Base-by-base conservation (phyloP, 2,888 invertebrate genomes). In the Hyppa rectilinea region DNA sequence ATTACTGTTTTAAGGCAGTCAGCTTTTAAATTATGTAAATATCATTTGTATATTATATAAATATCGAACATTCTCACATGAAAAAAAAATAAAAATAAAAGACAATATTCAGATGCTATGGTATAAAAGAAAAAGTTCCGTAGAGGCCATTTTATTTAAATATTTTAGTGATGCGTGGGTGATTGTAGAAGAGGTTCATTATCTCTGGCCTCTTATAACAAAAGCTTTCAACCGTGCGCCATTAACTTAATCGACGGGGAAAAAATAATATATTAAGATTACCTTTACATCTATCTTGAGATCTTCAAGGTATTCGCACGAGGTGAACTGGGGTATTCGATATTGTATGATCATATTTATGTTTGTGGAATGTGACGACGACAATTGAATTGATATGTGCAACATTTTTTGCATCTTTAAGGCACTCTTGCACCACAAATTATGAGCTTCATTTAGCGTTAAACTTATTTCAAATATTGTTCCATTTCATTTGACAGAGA, bases 141-240 rank as follows among this genome's bases (percentile, higher is more conserved):
- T 45, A 29, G 7, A 45, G 7, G 2, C 38, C 2, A 47, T 47
- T 71, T 55, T 55, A 55, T 55, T 75, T 55, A 40, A 75, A 71
- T 75, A 71, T 61, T 52, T 74, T 55, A 55, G 55, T 49, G 29
- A 65, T 49, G 71, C 76, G 67, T 43, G 53, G 66, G 36, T 66
- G 67, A 36, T 29, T 9, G 3, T 36, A 9, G 34, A 7, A 49
- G 40, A 66, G 34, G 47, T 75, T 43, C n/a, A 74, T 75, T 64
- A 55, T 47, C 34, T 64, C 36, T 60, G 9, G 47, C 6, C 47
- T 66, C 20, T 52, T 63, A 47, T 75, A 70, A 70, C 50, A 71
- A 73, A 75, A 52, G 26, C 66, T 59, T 45, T 63, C 58, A 64
- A 83, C 72, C 71, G 66, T 76, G 66, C 43, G 40, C 60, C 55